phyloP scores from a whole-genome alignment of 2,888 invertebrate species.

The Sinopyrophorus schimmeli region DNA sequence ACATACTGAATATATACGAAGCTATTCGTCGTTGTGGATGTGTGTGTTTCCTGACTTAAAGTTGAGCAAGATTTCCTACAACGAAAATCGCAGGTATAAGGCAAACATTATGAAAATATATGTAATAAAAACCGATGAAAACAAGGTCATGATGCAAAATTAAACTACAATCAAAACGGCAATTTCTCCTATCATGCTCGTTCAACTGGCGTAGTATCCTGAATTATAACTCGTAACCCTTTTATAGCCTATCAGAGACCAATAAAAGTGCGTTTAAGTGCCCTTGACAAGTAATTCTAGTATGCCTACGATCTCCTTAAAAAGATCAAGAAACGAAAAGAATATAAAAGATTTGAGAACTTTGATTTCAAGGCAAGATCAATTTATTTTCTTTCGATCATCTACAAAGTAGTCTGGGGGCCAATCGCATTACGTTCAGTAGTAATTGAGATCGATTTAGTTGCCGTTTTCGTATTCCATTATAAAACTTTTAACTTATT shows the following conservation, averaged over 20 bases:
- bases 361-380: constrained; percentile 29
- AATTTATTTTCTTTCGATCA: constrained; percentile 31
- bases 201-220: constrained; percentile 47
- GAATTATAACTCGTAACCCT: constrained; percentile 57
- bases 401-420: constrained; percentile 26
- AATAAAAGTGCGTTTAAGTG: constrained; percentile 56
- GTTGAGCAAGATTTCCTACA: too few relatives aligned
- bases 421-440: constrained; percentile 36
- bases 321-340: constrained; percentile 50
- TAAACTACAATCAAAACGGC: constrained; percentile 26
- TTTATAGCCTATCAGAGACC: constrained; percentile 57
- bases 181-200: constrained; percentile 32
- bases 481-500: too few relatives aligned
- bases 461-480: constrained; percentile 12
- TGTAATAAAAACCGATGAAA: constrained; percentile 15
- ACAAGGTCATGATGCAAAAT: constrained; percentile 23
- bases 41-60: too few relatives aligned
- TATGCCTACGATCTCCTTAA: constrained; percentile 47
- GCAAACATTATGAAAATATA: constrained; percentile 2
- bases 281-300: constrained; percentile 53
- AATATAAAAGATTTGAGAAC: constrained; percentile 41
- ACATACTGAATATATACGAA: too few relatives aligned
- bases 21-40: too few relatives aligned
- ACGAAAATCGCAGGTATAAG: too few relatives aligned
- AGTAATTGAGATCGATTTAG: constrained; percentile 38